Evolutionary conservation across 2,888 invertebrate species (phyloP).

Genomic region (Polyommatus iphigenia): DNA sequence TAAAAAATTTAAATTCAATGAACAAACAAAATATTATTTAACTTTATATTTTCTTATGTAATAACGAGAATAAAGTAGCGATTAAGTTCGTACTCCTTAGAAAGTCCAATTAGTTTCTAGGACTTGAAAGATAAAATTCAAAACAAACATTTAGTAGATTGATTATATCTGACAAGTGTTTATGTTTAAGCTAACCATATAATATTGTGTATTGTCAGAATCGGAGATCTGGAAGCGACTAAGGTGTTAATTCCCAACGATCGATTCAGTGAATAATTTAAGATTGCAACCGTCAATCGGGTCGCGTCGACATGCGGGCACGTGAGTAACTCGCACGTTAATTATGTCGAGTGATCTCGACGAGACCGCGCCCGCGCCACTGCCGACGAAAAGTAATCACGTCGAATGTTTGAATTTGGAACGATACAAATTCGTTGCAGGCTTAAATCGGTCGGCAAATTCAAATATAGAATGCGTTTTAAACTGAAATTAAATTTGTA

Average conservation of each 20-base stretch:
- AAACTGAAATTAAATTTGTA: constrained; percentile 19
- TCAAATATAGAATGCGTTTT: constrained; percentile 31
- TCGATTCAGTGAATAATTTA: constrained; percentile 51
- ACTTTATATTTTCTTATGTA: background rate
- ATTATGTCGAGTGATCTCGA: constrained; percentile 74
- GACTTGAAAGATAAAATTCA: background rate
- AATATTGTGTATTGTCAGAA: background rate
- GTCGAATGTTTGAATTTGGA: constrained; percentile 57
- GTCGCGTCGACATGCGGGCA: constrained; percentile 70
- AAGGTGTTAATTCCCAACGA: constrained; percentile 36
- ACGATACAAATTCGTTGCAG: constrained; percentile 45
- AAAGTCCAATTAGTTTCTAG: background rate
- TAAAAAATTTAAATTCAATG: background rate
- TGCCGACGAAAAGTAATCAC: constrained; percentile 61
- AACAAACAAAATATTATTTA: background rate
- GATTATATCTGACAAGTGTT: too few relatives aligned
- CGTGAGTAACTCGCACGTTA: constrained; percentile 75
- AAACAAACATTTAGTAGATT: background rate
- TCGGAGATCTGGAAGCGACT: background rate
- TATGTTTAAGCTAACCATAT: too few relatives aligned
- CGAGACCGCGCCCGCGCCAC: constrained; percentile 43
- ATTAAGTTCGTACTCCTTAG: background rate
- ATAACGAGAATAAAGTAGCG: background rate
- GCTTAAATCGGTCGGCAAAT: constrained; percentile 38
- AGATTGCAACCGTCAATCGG: constrained; percentile 55